Conservation (phyloP, 2,888 invertebrate genomes). For the Amphipyra tragopoginis region DNA sequence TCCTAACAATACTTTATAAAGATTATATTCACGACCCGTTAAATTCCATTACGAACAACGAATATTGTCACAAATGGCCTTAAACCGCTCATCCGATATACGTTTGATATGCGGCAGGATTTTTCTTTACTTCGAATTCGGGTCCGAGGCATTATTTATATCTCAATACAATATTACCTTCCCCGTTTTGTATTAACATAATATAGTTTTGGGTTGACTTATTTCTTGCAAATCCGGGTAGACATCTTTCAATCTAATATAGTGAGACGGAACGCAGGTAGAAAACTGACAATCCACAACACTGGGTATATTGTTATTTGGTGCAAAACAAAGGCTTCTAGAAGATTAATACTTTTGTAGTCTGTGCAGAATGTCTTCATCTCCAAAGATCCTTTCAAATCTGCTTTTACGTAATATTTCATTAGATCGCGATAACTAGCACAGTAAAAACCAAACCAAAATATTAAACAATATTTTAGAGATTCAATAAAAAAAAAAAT, state of each 20-base stretch:
- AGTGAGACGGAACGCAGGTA: neutral
- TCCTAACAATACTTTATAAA: conserved; percentile 32
- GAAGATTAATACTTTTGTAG: too few species aligned
- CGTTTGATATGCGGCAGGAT: conserved; percentile 51
- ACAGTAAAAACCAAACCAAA: too few species aligned
- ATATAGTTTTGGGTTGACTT: conserved; percentile 36
- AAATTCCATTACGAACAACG: conserved; percentile 40
- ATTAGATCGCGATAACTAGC: too few species aligned
- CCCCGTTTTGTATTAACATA: conserved; percentile 37
- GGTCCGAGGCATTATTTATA: conserved; percentile 40
- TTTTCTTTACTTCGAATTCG: conserved; percentile 47
- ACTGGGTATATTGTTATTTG: too few species aligned
- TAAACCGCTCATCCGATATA: conserved; percentile 55
- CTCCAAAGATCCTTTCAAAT: too few species aligned
- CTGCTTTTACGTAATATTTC: too few species aligned
- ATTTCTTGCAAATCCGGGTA: conserved; percentile 22
- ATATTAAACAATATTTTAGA: too few species aligned
- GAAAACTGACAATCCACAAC: neutral
- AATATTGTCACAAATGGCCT: conserved; percentile 59
- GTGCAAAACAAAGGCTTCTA: too few species aligned
- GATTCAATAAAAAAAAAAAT: too few species aligned
- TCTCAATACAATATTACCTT: conserved; percentile 40
- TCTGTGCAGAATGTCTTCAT: too few species aligned
- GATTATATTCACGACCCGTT: conserved; percentile 17
- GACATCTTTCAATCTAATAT: conserved; percentile 11